phyloP scores from a whole-genome alignment of 92 coral and sea anemone species.

The Phenganax subtilis region DNA sequence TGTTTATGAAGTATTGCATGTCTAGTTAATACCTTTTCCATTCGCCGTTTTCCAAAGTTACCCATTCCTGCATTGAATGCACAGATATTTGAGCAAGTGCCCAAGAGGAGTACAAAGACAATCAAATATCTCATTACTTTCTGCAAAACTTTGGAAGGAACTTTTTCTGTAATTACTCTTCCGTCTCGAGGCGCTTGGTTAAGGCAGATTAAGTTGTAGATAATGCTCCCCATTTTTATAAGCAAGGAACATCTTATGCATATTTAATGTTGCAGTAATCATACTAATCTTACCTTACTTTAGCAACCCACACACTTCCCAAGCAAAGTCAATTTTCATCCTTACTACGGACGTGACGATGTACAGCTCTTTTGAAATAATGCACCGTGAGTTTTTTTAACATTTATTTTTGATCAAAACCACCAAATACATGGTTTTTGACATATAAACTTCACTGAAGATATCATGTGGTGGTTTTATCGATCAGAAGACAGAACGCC shows the following conservation, averaged over 20 bases:
- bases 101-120: not conserved
- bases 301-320: conserved; percentile 14
- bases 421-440: too few relatives aligned
- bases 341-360: not conserved
- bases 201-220: not conserved
- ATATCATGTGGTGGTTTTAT: too few relatives aligned
- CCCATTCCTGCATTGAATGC: conserved; percentile 17
- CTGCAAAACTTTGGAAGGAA: not conserved
- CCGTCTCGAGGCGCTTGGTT: conserved; percentile 7
- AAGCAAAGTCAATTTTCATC: not conserved
- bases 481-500: too few relatives aligned
- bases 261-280: not conserved
- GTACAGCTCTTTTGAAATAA: not conserved
- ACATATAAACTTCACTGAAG: too few relatives aligned
- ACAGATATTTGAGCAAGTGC: not conserved
- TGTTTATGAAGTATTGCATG: not conserved
- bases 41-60: conserved; percentile 7
- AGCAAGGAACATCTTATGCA: not conserved
- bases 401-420: too few relatives aligned
- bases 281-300: not conserved
- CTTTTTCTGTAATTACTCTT: not conserved
- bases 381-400: too few relatives aligned
- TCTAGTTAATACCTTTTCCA: not conserved
- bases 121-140: not conserved
- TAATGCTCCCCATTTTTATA: conserved; percentile 12